Base-by-base conservation (phyloP, 2,797 vertebrate genomes). In the Rhynchonycteris naso region DNA sequence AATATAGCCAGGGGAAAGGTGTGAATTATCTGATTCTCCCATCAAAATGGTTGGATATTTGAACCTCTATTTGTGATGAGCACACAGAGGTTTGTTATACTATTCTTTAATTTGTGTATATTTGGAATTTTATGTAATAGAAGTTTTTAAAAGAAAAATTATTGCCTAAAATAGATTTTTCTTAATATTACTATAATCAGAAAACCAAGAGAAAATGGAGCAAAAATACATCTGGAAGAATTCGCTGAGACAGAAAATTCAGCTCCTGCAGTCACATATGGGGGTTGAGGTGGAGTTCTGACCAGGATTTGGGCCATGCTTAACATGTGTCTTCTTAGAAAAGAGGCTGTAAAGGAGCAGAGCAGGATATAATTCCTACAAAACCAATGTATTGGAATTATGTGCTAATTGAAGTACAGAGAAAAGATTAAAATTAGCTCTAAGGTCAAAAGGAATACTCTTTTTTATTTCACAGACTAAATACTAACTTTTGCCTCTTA, bases 161-260 rank as follows among this genome's bases (percentile, higher is more conserved):
- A 65, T 47, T 47, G 38, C 24, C 18, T 94, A 93, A 92, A 92
- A 90, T 89, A 66, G 38, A 56, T 90, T 87, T 87, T 61, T 15
- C 65, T 84, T 94, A 81, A 38, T 50, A 52, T 75, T 33, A 71
- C 4, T 47, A 63, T 65, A 8, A 47, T 28, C 43, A 82, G 30
- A 63, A 95, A 86, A 69, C 9, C 18, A 63, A 80, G 95, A 75
- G 7, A 87, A 93, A 90, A 87, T 24, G 15, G 21, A 52, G 74
- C 22, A 91, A 86, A 50, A 71, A n/a, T 33, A 21, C 5, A 63
- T 30, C 21, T 11, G 15, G 38, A 65, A 80, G 38, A 80, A 79
- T 35, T 74, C 12, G 59, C 4, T 65, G n/a, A 89, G 80, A 61
- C 33, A 68, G 79, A 95, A 92, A 91, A 66, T n/a, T 68, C 4